Conservation (phyloP, 1,140 invertebrate species). For the Saccostrea echinata region DNA sequence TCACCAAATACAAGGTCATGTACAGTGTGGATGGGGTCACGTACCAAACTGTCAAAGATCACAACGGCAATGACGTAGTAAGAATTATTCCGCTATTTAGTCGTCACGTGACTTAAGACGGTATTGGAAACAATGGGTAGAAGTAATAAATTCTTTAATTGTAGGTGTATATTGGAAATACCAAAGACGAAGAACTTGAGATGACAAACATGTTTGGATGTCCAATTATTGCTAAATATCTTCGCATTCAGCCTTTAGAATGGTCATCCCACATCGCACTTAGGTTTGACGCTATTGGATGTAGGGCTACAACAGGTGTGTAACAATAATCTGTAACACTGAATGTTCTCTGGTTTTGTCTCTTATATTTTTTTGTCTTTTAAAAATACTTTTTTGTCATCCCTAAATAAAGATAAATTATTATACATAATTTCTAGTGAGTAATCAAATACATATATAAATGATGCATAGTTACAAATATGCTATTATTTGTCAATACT, state of each 20-base stretch:
- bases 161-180: conserved; percentile 66
- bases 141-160: neutral
- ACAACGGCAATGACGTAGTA: conserved; percentile 59
- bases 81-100: neutral
- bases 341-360: too few relatives aligned
- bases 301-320: conserved; percentile 60
- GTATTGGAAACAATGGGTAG: neutral
- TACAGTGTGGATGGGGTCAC: conserved; percentile 64
- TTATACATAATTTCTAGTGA: too few relatives aligned
- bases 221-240: conserved; percentile 65
- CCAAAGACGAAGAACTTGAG: conserved; percentile 60
- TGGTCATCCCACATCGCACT: conserved; percentile 62
- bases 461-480: too few relatives aligned
- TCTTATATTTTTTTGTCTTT: too few relatives aligned
- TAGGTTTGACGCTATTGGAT: conserved; percentile 65
- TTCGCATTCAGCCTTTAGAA: conserved; percentile 61
- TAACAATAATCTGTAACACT: neutral
- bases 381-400: too few relatives aligned
- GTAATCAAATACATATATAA: too few relatives aligned
- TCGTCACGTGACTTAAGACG: too few relatives aligned
- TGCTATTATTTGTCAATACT: neutral
- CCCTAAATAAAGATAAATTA: too few relatives aligned
- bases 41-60: conserved; percentile 59
- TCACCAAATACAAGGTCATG: conserved; percentile 60
- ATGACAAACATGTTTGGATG: conserved; percentile 64